phyloP scores from a whole-genome alignment of 2,888 invertebrate genomes.

The Liopterus haemorrhoidalis region DNA sequence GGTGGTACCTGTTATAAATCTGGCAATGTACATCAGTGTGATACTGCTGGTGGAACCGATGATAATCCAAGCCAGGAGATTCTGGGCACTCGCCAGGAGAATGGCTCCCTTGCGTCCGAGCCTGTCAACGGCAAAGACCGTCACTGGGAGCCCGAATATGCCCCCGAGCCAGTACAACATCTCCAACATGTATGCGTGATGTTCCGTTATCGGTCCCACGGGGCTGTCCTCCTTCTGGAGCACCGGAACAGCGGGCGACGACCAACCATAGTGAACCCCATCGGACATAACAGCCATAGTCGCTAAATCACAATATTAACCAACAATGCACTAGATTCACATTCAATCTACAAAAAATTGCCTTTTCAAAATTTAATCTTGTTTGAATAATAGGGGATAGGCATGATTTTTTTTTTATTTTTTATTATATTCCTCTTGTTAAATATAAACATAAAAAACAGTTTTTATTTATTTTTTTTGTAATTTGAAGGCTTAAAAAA shows the following conservation, averaged over 20 bases:
- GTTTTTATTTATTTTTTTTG: too few species aligned
- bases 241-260: background rate
- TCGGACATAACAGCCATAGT: slow-evolving; percentile 1
- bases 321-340: too few species aligned
- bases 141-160: slow-evolving; percentile 33
- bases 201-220: too few species aligned
- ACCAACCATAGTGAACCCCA: slow-evolving; percentile 7
- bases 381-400: too few species aligned
- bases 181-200: too few species aligned
- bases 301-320: too few species aligned
- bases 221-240: slow-evolving; percentile 34
- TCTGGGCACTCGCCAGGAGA: slow-evolving; percentile 38
- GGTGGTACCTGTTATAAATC: slow-evolving; percentile 42
- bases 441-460: too few species aligned
- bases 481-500: too few species aligned
- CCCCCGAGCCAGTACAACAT: background rate
- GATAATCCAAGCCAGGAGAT: slow-evolving; percentile 40
- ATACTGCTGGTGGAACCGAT: slow-evolving; percentile 39
- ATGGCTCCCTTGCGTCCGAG: slow-evolving; percentile 41
- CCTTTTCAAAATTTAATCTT: too few species aligned
- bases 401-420: too few species aligned
- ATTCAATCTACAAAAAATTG: too few species aligned
- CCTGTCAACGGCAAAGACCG: slow-evolving; percentile 39
- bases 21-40: slow-evolving; percentile 39
- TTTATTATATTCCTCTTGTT: too few species aligned